Base-by-base conservation (phyloP, 2,888 invertebrate genomes). In the Drosophila siamana region DNA sequence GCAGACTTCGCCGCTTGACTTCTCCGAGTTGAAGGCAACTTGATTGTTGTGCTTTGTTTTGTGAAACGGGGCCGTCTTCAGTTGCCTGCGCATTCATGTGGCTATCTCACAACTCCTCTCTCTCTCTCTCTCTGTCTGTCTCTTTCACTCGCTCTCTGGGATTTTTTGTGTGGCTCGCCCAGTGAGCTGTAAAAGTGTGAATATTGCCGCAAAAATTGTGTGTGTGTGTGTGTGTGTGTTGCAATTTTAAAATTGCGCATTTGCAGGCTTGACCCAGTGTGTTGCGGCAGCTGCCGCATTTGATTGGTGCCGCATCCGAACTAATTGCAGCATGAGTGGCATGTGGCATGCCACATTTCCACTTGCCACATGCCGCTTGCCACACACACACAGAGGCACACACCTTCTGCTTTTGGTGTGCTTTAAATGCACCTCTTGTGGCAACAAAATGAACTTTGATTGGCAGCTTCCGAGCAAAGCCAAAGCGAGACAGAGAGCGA, bases 201-300 rank as follows among this genome's bases (percentile, higher is more conserved):
- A 69, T 50, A 75, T 80, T 74, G 75, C 80, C 57, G 40, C 61
- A 70, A 74, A 74, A 56, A 72, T 54, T 54, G 67, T 66, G 62
- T 69, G 57, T 13, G 62, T 69, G 57, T 13, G 62, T 69, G 57
- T 13, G 62, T 69, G 57, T 13, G 62, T 69, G 57, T 13, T 75
- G 66, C 69, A 75, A 48, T 75, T 74, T 62, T 67, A 67, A 75
- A 75, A 71, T 75, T 74, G 67, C 66, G 75, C 66, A 74, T 61
- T 74, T 66, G 26, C 51, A 40, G 60, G 60, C 56, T 59, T 36
- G 57, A 74, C 63, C 69, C 63, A 56, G 40, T 56, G 40, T 56
- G 56, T 56, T 57, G 62, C 28, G 41, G 41, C 40, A 60, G 50
- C 19, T 22, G 61, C 67, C 51, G 5, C 50, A 63, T 68, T 76